Evolutionary conservation across 1,140 invertebrate species (phyloP).

Genomic region (Elymnias hypermnestra): DNA sequence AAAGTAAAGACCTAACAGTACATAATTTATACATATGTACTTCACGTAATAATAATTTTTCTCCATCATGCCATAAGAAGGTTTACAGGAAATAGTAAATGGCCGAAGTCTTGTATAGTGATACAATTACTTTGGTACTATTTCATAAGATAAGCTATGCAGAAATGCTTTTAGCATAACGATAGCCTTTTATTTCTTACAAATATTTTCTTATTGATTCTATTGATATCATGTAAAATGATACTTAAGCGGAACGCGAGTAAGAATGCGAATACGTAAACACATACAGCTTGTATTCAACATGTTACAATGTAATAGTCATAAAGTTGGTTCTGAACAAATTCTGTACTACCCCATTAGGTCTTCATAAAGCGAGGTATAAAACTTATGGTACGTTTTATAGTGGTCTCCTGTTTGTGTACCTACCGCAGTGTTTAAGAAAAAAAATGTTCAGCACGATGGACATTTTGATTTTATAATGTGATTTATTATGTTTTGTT

Average conservation of each 20-base stretch:
- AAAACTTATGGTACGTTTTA: constrained; percentile 36
- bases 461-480: background rate
- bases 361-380: constrained; percentile 39
- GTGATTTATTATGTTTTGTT: no score
- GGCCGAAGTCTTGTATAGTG: no score
- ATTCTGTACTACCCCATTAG: constrained; percentile 38
- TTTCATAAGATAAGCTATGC: no score
- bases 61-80: no score
- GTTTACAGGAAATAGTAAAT: no score
- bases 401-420: constrained; percentile 24
- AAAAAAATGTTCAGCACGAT: background rate
- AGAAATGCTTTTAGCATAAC: no score
- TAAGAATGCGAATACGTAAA: background rate
- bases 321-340: constrained; percentile 26
- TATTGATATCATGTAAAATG: background rate
- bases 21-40: no score
- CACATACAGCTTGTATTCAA: background rate
- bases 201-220: no score
- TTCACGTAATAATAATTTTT: no score
- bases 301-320: constrained; percentile 30
- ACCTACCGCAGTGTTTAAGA: constrained; percentile 35
- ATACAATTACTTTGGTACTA: no score
- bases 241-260: background rate
- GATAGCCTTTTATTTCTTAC: no score
- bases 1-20: no score